A percentile compares a stretch with the other conserved stretches of the same genome.
Evolutionary conservation across 2,113 vertebrate genomes (phyloP).

Genomic region (Myiopsitta monachus): DNA sequence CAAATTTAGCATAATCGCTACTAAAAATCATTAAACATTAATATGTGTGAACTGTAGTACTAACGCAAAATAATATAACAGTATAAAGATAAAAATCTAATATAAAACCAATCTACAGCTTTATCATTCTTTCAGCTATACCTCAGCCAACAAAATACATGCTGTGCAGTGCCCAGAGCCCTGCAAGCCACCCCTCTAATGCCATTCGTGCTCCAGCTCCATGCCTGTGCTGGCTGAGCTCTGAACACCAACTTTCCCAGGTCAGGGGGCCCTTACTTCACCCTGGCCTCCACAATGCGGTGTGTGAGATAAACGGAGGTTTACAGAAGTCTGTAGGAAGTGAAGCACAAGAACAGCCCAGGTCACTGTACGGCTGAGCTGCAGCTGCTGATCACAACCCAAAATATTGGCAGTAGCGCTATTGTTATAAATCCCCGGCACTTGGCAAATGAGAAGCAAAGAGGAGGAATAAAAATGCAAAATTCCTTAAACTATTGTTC

Average conservation of each 20-base stretch:
- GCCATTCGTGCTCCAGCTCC: neutral
- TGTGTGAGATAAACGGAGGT: neutral
- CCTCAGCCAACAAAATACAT: neutral
- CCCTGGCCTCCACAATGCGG: neutral
- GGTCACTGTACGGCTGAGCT: neutral
- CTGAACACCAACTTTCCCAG: no score
- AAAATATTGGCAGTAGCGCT: neutral
- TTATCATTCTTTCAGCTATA: neutral
- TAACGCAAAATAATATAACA: conserved; percentile 36
- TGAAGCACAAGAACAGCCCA: neutral
- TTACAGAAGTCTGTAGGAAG: neutral
- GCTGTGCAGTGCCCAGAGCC: neutral
- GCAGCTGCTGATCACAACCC: neutral
- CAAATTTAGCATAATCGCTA: neutral
- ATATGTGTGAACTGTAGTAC: neutral
- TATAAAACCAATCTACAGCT: neutral
- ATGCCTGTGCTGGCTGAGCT: neutral
- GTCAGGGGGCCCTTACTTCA: neutral
- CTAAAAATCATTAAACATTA: neutral
- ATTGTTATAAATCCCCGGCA: neutral
- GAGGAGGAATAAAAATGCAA: neutral
- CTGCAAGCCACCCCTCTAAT: neutral
- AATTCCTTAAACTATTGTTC: neutral
- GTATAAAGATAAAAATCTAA: conserved; percentile 14
- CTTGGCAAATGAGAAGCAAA: neutral